Evolutionary conservation across 2,888 invertebrate genomes (phyloP).

Genomic region (Oxyscelio sp.): DNA sequence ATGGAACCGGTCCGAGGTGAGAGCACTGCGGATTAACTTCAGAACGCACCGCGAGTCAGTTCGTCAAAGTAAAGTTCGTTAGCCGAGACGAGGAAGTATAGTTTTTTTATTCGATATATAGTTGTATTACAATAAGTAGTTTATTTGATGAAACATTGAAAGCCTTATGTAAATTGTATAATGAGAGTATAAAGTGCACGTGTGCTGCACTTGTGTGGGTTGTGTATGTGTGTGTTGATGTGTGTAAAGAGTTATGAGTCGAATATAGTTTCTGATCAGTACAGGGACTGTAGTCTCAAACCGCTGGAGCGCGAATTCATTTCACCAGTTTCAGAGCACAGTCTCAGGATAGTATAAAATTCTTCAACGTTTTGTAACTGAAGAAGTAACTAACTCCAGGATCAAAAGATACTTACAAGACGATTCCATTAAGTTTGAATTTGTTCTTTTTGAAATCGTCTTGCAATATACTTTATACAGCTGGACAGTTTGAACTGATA

Average conservation of each 20-base stretch:
- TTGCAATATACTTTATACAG: no score
- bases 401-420: background rate
- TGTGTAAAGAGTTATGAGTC: constrained; percentile 59
- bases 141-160: constrained; percentile 87
- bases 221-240: constrained; percentile 32
- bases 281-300: no score
- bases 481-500: no score
- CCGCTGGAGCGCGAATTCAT: no score
- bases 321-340: no score
- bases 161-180: constrained; percentile 88
- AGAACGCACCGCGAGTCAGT: no score
- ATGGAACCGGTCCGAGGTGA: no score
- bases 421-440: no score
- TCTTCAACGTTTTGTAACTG: constrained; percentile 11
- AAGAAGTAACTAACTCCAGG: no score
- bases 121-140: constrained; percentile 86
- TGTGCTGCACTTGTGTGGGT: constrained; percentile 49
- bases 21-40: no score
- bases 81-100: constrained; percentile 79
- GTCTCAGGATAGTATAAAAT: constrained; percentile 60
- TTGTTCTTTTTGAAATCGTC: no score
- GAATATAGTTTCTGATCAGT: constrained; percentile 64
- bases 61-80: constrained; percentile 58
- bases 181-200: constrained; percentile 72
- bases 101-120: constrained; percentile 86